phyloP scores from a whole-genome alignment of 2,888 invertebrate genomes.

The Anthrax anthrax region DNA sequence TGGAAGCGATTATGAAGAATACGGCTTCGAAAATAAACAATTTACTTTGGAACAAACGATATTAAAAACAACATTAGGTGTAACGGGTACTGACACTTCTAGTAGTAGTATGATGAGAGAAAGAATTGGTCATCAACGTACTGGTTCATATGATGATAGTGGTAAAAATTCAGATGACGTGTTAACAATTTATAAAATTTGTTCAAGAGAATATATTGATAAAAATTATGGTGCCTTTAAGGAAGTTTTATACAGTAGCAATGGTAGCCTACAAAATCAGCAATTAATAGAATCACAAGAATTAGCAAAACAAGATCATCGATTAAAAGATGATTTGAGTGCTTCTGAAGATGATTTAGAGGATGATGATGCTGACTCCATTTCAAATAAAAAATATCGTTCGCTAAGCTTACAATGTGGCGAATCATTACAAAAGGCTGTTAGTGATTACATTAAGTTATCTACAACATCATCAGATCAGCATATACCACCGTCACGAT shows the following conservation, averaged over 20 bases:
- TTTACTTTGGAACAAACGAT: conserved; percentile 10
- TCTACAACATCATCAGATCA: not conserved
- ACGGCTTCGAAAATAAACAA: conserved; percentile 13
- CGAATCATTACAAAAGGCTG: not conserved
- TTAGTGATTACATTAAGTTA: not conserved
- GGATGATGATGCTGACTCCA: not conserved
- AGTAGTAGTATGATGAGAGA: not conserved
- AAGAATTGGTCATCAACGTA: not conserved
- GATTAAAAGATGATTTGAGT: too few relatives aligned
- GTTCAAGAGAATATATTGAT: conserved; percentile 10
- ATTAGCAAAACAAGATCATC: conserved; percentile 2
- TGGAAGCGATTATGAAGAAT: conserved; percentile 9
- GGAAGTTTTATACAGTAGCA: not conserved
- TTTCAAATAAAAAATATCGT: not conserved
- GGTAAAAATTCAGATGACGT: conserved; percentile 9
- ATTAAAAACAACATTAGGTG: not conserved
- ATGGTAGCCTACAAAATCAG: not conserved
- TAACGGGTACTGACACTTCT: not conserved
- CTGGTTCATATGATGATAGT: not conserved
- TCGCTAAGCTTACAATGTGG: not conserved
- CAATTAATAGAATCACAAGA: conserved; percentile 2
- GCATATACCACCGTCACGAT: not conserved
- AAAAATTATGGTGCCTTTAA: not conserved
- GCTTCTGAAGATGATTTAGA: not conserved
- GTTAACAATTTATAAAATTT: conserved; percentile 15